Conservation (phyloP, 2,113 vertebrate species). For the Verasper variegatus region DNA sequence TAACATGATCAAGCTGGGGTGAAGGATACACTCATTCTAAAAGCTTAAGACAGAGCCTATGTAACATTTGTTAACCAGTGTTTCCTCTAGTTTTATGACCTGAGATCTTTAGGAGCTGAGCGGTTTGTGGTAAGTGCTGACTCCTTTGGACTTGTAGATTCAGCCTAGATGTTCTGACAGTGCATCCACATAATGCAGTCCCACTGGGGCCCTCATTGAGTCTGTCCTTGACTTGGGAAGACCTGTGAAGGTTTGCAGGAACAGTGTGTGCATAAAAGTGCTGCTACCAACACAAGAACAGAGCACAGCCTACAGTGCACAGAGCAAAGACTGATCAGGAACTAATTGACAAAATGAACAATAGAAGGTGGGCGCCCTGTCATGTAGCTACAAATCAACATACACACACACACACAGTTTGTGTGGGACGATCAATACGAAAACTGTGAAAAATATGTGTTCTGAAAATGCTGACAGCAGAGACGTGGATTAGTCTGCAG, state of each 20-base stretch:
- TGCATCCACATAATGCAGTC: neutral
- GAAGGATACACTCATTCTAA: neutral
- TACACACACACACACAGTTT: neutral
- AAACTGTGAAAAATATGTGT: neutral
- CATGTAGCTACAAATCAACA: conserved; percentile 9
- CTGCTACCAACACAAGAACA: neutral
- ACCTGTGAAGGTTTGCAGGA: neutral
- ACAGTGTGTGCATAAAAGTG: neutral
- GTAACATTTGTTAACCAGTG: neutral
- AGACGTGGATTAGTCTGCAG: neutral
- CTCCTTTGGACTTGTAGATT: neutral
- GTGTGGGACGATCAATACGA: neutral
- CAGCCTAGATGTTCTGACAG: neutral
- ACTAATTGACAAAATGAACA: neutral
- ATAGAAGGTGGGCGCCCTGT: neutral
- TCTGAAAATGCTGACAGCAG: neutral
- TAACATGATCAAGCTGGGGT: no score
- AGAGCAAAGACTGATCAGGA: neutral
- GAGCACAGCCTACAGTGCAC: neutral
- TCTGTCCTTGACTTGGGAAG: neutral
- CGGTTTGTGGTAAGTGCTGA: neutral
- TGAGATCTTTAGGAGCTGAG: neutral
- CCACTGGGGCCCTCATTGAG: neutral
- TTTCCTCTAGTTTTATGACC: neutral
- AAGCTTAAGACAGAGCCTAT: no score